Conservation (phyloP, 2,113 vertebrate species). For the Podarcis raffonei region DNA sequence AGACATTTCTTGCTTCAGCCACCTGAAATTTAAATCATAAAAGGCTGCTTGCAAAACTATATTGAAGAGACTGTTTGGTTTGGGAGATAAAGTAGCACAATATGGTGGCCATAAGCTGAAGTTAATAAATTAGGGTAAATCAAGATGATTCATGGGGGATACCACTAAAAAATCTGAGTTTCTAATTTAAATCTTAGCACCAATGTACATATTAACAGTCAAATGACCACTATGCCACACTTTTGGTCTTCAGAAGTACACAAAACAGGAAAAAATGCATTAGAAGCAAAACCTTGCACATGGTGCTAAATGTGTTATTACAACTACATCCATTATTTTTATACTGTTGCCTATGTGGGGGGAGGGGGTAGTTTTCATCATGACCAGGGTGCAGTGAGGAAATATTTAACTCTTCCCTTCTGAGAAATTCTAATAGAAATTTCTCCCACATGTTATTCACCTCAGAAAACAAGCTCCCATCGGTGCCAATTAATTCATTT, state of each 20-base stretch:
- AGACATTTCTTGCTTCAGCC: not conserved
- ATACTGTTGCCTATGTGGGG: too few species aligned
- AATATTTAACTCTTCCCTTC: too few species aligned
- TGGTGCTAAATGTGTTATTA: not conserved
- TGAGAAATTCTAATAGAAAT: not conserved
- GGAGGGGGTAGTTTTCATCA: too few species aligned
- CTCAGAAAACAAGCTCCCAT: not conserved
- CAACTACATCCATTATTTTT: not conserved
- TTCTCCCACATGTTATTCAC: not conserved
- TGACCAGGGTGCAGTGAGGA: too few species aligned
- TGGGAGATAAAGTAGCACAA: not conserved
- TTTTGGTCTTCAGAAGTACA: not conserved
- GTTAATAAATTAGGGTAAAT: not conserved
- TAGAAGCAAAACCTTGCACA: not conserved
- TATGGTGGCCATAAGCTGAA: not conserved
- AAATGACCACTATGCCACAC: not conserved
- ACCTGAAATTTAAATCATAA: not conserved
- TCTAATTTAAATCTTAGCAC: not conserved
- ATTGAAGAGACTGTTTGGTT: not conserved
- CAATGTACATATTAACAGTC: not conserved
- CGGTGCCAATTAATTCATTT: not conserved
- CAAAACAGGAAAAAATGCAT: not conserved
- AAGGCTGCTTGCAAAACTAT: not conserved
- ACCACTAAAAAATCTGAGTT: not conserved
- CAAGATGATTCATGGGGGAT: not conserved